phyloP scores from a whole-genome alignment of 2,113 vertebrate genomes.

The Potamarius usumacintae region DNA sequence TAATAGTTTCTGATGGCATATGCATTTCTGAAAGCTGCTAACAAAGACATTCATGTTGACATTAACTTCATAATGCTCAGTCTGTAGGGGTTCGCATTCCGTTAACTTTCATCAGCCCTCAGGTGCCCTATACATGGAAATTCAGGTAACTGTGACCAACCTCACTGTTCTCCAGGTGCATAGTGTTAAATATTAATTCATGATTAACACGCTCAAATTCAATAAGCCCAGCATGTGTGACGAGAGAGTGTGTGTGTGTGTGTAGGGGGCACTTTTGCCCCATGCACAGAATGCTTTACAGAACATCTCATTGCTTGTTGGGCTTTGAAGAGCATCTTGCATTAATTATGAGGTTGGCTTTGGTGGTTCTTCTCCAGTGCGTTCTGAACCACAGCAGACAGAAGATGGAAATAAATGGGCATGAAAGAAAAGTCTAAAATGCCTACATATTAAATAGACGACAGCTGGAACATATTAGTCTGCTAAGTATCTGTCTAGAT shows the following conservation, averaged over 20 bases:
- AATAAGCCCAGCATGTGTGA: conserved; percentile 63
- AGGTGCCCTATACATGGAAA: conserved; percentile 46
- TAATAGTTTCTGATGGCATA: not conserved
- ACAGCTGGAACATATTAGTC: conserved; percentile 12
- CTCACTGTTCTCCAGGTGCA: conserved; percentile 66
- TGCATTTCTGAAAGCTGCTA: conserved; percentile 28
- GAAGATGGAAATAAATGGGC: not conserved
- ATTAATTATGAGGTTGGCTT: conserved; percentile 78
- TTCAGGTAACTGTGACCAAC: conserved; percentile 55
- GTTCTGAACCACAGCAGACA: conserved; percentile 32
- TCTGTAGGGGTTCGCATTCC: conserved; percentile 66
- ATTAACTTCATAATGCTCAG: conserved; percentile 60
- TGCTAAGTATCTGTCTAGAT: not conserved
- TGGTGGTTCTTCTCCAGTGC: conserved; percentile 59
- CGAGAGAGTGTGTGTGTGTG: conserved; percentile 50
- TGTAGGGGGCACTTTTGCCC: conserved; percentile 52
- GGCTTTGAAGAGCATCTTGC: conserved; percentile 64
- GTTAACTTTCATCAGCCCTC: conserved; percentile 67
- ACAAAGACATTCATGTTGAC: conserved; percentile 38
- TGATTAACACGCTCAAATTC: conserved; percentile 74
- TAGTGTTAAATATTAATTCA: conserved; percentile 78
- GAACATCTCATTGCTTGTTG: conserved; percentile 66
- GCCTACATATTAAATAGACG: conserved; percentile 23
- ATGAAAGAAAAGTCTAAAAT: conserved; percentile 36
- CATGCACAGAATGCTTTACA: conserved; percentile 69